Conservation (phyloP, 1,140 invertebrate genomes). For the Lithobius niger region DNA sequence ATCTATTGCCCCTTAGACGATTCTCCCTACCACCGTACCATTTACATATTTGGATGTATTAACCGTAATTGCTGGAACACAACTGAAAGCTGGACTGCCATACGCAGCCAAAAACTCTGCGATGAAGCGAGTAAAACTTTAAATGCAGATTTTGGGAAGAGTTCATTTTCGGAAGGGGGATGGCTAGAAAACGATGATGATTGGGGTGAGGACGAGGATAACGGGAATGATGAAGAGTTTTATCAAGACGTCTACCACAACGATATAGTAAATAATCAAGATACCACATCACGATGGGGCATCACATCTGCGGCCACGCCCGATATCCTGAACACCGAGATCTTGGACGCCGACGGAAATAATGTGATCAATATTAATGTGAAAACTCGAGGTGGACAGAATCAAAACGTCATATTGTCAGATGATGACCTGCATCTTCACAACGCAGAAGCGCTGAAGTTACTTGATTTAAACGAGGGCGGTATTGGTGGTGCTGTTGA, state of each 20-base stretch:
- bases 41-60: conserved; percentile 69
- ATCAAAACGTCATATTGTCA: conserved; percentile 5
- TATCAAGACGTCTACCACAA: conserved; percentile 32
- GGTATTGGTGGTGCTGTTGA: conserved; percentile 29
- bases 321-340: too few species aligned
- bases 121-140: background rate
- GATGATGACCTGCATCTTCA: background rate
- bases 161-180: conserved; percentile 18
- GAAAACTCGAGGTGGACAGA: background rate
- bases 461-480: conserved; percentile 22
- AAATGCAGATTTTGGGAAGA: too few species aligned
- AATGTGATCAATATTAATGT: conserved; percentile 12
- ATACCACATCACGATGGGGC: conserved; percentile 10
- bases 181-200: conserved; percentile 58
- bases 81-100: conserved; percentile 13
- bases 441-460: background rate
- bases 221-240: conserved; percentile 41
- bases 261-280: background rate
- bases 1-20: conserved; percentile 66
- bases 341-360: conserved; percentile 10
- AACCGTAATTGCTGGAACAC: conserved; percentile 69
- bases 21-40: conserved; percentile 60
- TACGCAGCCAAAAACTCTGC: conserved; percentile 7
- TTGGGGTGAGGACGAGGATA: conserved; percentile 47
- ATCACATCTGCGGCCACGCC: too few species aligned